Percentiles rank a stretch among this genome's conserved stretches.
Conservation (phyloP, 1,140 invertebrate genomes). For the Meteorus sp. region DNA sequence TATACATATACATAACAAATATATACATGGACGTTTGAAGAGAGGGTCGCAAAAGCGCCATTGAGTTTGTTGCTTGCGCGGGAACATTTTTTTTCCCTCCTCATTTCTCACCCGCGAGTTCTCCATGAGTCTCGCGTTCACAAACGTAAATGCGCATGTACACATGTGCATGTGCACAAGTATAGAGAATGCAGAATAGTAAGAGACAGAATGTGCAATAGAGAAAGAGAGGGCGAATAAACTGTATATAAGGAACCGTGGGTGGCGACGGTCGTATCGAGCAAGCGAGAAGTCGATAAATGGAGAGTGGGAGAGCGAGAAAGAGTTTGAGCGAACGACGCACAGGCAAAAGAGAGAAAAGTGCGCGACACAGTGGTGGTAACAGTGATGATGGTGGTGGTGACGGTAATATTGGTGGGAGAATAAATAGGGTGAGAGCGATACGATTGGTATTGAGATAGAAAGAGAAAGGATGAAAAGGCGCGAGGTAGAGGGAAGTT, state of each 20-base stretch:
- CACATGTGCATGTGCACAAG: too few relatives aligned
- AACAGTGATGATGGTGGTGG: constrained; percentile 5
- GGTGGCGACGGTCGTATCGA: constrained; percentile 22
- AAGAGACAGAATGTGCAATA: constrained; percentile 2
- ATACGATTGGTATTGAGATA: too few relatives aligned
- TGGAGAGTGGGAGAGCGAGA: neutral
- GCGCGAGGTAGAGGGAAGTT: constrained; percentile 47
- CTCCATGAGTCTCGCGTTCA: too few relatives aligned
- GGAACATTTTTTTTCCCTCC: constrained; percentile 20
- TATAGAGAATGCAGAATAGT: neutral
- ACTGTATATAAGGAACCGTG: constrained; percentile 12
- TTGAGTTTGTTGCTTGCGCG: constrained; percentile 35
- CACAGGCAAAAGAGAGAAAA: constrained; percentile 8
- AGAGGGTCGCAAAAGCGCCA: constrained; percentile 16
- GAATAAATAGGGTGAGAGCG: constrained; percentile 10
- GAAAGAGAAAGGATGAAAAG: too few relatives aligned
- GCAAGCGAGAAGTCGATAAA: constrained; percentile 26
- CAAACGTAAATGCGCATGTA: too few relatives aligned
- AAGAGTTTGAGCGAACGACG: too few relatives aligned
- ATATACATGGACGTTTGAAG: constrained; percentile 23
- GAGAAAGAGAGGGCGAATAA: neutral
- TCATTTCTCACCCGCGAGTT: constrained; percentile 11
- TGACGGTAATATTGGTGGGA: constrained; percentile 21
- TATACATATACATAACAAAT: neutral
- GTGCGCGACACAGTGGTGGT: constrained; percentile 14